These are phyloP conservation scores for Rhopalosiphum maidis DNA, from an alignment of 1,140 invertebrate species.

Conservation along the genomic window DNA sequence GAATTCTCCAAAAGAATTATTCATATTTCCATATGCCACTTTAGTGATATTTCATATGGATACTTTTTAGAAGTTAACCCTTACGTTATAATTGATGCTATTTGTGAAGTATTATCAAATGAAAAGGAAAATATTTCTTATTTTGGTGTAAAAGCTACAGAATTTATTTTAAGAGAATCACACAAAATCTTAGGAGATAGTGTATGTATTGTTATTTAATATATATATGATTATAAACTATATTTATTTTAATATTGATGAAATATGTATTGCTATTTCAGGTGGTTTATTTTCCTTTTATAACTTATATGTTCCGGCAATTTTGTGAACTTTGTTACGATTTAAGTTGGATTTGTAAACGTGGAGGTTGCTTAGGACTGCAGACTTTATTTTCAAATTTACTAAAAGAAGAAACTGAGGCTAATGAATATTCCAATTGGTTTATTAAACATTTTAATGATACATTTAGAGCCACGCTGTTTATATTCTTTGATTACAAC, in stretches of 20 bases:
- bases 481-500: slow-evolving; percentile 24
- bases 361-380: slow-evolving; percentile 28
- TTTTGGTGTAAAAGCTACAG: neutral
- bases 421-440: slow-evolving; percentile 19
- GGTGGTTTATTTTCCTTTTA: slow-evolving; percentile 32
- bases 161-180: neutral
- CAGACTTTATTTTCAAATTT: slow-evolving; percentile 23
- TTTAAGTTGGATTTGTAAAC: slow-evolving; percentile 36
- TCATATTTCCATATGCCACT: neutral
- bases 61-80: neutral
- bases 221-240: too few relatives aligned
- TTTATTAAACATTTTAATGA: slow-evolving; percentile 24
- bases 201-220: slow-evolving; percentile 13
- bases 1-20: neutral
- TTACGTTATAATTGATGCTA: slow-evolving; percentile 41
- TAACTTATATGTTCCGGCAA: neutral
- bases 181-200: neutral
- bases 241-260: neutral
- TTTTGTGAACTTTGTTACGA: slow-evolving; percentile 51
- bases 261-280: neutral
- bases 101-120: slow-evolving; percentile 24
- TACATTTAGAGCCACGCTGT: slow-evolving; percentile 38
- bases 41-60: neutral
- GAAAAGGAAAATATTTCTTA: slow-evolving; percentile 31
- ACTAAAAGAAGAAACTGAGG: neutral